phyloP scores from a whole-genome alignment of 2,113 vertebrate species.

The Hyla sarda region DNA sequence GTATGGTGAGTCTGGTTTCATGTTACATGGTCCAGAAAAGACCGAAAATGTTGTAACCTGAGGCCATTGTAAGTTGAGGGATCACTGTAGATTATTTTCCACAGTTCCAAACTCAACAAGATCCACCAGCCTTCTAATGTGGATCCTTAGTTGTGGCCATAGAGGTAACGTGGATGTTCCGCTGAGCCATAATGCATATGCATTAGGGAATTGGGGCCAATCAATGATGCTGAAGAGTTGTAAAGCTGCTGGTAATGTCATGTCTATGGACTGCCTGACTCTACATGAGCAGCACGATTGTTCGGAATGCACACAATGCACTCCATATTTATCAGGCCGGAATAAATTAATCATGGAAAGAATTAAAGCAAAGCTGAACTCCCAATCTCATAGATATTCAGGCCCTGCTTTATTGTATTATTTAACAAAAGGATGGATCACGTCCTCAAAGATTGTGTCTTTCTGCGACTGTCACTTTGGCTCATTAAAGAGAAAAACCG shows the following conservation, averaged over 20 bases:
- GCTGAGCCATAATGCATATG: neutral
- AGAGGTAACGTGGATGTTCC: neutral
- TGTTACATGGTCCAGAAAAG: no score
- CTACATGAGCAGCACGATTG: neutral
- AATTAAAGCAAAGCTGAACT: conserved; percentile 33
- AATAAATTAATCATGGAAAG: conserved; percentile 40
- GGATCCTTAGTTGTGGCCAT: no score
- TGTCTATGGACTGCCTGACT: neutral
- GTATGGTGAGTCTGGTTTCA: no score
- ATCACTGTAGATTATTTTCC: no score
- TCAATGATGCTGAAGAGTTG: neutral
- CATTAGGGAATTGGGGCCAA: neutral
- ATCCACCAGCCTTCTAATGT: no score
- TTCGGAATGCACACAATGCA: neutral
- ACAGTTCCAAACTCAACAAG: no score
- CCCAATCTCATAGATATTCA: conserved; percentile 38
- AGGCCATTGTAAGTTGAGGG: no score
- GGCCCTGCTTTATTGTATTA: conserved; percentile 47
- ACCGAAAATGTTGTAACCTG: no score
- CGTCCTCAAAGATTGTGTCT: conserved; percentile 33
- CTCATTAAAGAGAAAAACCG: conserved; percentile 21
- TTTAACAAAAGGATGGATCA: conserved; percentile 40
- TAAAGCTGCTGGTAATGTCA: neutral
- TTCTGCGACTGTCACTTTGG: conserved; percentile 31
- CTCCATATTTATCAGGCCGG: conserved; percentile 38